Conservation (phyloP, 2,797 vertebrate genomes). For the Buceros bicornis region DNA sequence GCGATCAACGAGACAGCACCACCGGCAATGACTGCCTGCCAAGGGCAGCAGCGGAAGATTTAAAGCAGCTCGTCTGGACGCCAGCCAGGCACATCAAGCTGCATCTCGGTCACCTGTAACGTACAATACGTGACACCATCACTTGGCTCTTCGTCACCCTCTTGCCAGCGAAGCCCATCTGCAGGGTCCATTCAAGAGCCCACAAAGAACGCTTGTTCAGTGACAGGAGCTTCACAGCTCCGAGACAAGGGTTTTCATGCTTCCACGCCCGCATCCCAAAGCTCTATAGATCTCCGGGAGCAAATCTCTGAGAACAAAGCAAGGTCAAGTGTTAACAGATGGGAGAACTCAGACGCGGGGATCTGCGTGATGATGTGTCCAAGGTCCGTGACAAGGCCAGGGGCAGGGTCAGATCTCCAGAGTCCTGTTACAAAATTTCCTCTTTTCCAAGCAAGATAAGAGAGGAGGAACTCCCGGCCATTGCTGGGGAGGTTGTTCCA, state of each 20-base stretch:
- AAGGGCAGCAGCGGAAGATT: background rate
- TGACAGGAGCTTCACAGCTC: background rate
- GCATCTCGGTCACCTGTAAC: background rate
- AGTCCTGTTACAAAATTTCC: background rate
- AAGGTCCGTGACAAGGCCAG: background rate
- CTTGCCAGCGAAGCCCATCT: background rate
- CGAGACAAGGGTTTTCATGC: background rate
- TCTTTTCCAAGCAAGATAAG: background rate
- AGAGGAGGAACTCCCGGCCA: background rate
- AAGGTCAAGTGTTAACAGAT: slow-evolving; percentile 1
- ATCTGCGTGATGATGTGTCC: background rate
- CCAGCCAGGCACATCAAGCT: background rate
- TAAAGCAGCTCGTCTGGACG: background rate
- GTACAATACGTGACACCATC: background rate
- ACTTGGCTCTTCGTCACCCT: background rate
- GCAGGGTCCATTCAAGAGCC: background rate
- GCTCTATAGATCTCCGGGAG: background rate
- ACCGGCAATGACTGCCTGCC: accelerated
- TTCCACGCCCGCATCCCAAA: background rate
- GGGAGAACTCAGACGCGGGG: background rate
- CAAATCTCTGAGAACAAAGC: background rate
- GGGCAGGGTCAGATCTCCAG: background rate
- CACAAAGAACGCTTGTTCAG: background rate
- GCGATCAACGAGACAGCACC: background rate
- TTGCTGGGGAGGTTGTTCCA: background rate